A percentile compares a stretch with the other conserved stretches of the same genome.
Conservation (phyloP, 2,113 vertebrate genomes). For the Hypanus sabinus region DNA sequence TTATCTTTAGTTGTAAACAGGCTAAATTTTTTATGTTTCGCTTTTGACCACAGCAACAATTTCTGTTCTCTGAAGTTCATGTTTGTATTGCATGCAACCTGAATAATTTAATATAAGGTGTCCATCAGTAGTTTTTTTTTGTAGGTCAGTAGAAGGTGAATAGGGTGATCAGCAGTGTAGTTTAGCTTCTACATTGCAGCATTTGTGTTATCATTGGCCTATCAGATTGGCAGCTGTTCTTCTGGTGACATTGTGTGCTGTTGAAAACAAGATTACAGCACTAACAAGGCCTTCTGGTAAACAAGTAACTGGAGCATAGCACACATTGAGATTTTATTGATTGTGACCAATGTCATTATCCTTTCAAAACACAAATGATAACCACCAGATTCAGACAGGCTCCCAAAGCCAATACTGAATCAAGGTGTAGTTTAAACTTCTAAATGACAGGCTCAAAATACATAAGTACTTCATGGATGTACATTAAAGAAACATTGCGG, state of each 20-base stretch:
- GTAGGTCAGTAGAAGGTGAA: neutral
- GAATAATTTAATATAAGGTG: neutral
- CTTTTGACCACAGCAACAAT: neutral
- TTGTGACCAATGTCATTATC: slow-evolving; percentile 32
- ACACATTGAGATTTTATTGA: slow-evolving; percentile 33
- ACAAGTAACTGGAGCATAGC: slow-evolving; percentile 31
- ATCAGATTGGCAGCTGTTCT: slow-evolving; percentile 28
- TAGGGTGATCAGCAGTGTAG: neutral
- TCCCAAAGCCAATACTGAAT: slow-evolving; percentile 8
- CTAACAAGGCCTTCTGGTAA: slow-evolving; percentile 58
- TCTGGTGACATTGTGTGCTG: slow-evolving; percentile 50
- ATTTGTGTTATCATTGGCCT: slow-evolving; percentile 10
- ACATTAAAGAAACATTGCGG: neutral
- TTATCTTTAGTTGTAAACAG: neutral
- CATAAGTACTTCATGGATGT: neutral
- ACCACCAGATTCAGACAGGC: slow-evolving; percentile 8
- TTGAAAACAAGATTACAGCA: slow-evolving; percentile 65
- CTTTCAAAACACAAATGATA: slow-evolving; percentile 31
- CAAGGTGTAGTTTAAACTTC: slow-evolving; percentile 4
- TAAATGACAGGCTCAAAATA: neutral
- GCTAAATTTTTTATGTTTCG: neutral
- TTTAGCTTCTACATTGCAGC: neutral
- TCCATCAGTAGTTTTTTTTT: neutral
- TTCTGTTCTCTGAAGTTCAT: neutral
- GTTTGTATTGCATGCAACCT: neutral